Evolutionary conservation across 2,797 vertebrate genomes (phyloP).

Genomic region (Limosa lapponica): DNA sequence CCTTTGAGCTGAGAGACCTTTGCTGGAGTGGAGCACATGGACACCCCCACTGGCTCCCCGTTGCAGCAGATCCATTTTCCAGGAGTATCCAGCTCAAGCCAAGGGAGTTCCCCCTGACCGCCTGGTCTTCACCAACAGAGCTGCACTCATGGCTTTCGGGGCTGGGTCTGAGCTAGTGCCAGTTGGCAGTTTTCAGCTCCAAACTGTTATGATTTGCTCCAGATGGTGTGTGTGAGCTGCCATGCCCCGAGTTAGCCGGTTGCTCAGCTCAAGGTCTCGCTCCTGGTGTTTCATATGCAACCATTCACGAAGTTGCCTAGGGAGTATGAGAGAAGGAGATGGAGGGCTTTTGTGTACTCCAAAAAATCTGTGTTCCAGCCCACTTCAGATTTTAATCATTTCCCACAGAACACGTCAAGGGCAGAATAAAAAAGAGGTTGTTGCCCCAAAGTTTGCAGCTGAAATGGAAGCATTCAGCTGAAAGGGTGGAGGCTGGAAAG

Average conservation of each 20-base stretch:
- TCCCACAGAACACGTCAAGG: neutral
- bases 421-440: neutral
- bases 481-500: neutral
- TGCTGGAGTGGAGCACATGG: neutral
- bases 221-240: slow-evolving; percentile 41
- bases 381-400: neutral
- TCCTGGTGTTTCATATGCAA: neutral
- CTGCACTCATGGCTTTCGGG: neutral
- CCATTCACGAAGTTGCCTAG: neutral
- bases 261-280: neutral
- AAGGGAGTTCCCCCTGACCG: neutral
- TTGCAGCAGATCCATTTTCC: neutral
- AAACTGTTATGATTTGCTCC: slow-evolving; percentile 25
- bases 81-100: neutral
- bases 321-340: neutral
- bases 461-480: neutral
- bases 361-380: neutral
- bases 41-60: neutral
- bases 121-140: neutral
- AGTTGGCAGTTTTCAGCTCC: slow-evolving; percentile 20
- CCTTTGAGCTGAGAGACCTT: neutral
- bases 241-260: neutral
- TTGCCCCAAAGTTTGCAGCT: neutral
- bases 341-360: neutral
- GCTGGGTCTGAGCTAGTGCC: neutral